Conservation (phyloP, 2,888 invertebrate genomes). For the Hedychridium roseum region DNA sequence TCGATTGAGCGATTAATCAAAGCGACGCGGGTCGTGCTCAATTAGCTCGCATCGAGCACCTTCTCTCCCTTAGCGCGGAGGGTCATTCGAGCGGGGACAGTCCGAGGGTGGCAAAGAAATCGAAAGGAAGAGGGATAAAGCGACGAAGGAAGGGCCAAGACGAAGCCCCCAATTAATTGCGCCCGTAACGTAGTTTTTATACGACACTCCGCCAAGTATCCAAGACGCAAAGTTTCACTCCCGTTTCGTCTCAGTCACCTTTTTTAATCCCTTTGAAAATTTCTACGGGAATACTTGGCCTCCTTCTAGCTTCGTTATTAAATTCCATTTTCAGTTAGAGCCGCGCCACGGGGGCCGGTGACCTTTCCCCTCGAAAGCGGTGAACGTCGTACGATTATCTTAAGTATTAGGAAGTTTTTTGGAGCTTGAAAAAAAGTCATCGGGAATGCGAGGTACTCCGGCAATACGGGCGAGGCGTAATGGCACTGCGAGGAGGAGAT, state of each 20-base stretch:
- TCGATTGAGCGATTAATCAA: slow-evolving; percentile 52
- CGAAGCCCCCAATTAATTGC: slow-evolving; percentile 47
- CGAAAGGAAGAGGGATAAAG: slow-evolving; percentile 1
- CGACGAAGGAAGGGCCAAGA: slow-evolving; percentile 2
- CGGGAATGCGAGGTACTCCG: no score
- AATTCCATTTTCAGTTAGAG: neutral
- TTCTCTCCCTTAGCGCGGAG: no score
- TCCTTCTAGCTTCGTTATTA: neutral
- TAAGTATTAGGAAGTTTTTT: no score
- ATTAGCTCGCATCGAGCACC: slow-evolving; percentile 50
- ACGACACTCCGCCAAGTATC: no score
- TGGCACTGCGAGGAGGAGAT: neutral
- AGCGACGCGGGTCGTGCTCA: slow-evolving; percentile 47
- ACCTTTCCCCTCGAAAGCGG: neutral
- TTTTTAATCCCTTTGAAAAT: slow-evolving; percentile 33
- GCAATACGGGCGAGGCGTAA: no score
- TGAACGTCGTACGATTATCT: no score
- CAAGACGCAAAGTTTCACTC: no score
- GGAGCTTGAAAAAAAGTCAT: no score
- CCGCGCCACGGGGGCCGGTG: neutral
- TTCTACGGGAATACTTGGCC: slow-evolving; percentile 20
- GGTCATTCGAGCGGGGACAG: slow-evolving; percentile 28
- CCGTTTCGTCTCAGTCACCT: no score
- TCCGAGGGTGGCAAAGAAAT: slow-evolving; percentile 1
- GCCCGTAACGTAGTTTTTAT: slow-evolving; percentile 27